Evolutionary conservation across 2,888 invertebrate genomes (phyloP).

Genomic region (Cinara cedri): DNA sequence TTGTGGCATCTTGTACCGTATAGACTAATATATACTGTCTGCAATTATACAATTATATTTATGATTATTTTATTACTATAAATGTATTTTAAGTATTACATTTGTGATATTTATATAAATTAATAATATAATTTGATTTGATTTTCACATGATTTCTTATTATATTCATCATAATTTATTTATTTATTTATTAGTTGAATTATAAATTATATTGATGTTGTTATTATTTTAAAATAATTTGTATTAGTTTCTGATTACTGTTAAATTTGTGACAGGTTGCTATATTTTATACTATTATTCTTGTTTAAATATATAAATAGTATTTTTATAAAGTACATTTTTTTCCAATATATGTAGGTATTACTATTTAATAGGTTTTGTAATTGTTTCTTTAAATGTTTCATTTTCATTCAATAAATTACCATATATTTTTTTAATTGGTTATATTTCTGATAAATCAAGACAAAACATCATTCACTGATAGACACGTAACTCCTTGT

Average conservation of each 20-base stretch:
- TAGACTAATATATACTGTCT: neutral
- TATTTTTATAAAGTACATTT: no score
- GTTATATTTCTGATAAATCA: no score
- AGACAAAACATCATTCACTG: no score
- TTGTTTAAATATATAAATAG: neutral
- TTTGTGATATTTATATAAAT: constrained; percentile 33
- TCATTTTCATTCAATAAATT: no score
- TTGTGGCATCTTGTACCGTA: neutral
- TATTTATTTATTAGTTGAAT: no score
- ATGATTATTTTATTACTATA: constrained; percentile 12
- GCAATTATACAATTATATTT: neutral
- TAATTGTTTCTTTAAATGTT: no score
- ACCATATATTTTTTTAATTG: no score
- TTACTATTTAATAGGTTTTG: no score
- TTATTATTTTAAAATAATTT: no score
- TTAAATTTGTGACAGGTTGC: neutral
- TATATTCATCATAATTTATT: neutral
- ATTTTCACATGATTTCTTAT: neutral
- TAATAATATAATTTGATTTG: constrained; percentile 4
- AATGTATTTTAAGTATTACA: constrained; percentile 24
- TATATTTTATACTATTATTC: neutral
- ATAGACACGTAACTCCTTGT: no score
- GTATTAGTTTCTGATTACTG: no score
- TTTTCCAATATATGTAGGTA: no score
- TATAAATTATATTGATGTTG: neutral